Base-by-base conservation (phyloP, 2,888 invertebrate genomes). In the Oegoconia quadripuncta region DNA sequence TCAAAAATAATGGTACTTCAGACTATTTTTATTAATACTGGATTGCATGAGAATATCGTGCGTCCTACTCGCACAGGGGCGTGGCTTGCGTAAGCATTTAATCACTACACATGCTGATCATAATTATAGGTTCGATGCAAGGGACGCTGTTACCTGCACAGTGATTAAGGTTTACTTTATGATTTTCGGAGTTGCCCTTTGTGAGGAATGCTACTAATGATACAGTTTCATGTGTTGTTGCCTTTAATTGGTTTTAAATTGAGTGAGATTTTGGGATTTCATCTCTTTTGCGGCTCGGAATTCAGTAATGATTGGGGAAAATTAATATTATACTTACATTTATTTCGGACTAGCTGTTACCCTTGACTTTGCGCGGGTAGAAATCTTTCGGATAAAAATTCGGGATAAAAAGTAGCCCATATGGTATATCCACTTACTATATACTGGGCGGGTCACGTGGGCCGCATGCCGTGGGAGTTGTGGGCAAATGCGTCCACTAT, bases 11-110 rank as follows among this genome's bases (percentile, higher is more conserved):
- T 27, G 3, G 13, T 13, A 12, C 13, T 27, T n/a, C n/a, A n/a
- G 26, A 29, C n/a, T n/a, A 16, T 30, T 30, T 30, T 2, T 18
- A 30, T 12, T 3, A 17, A 12, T 17, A 14, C 8, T n/a, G n/a
- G 40, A 36, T 42, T 37, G 32, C 34, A 23, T 37, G 37, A 39
- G 42, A 39, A 39, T 25, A 37, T 25, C 29, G 8, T 25, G 11
- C 43, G 13, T 65, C 64, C 33, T 61, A 39, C 33, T 61, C 53
- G 8, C 48, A 49, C 61, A 48, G 44, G 47, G 65, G 65, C 61
- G 65, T 48, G 47, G 49, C 45, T 22, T 35, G 5, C 41, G 51
- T 49, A 50, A 51, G 45, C 48, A 52, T 52, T 58, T 57, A 57
- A 57, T 63, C 58, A 60, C 56, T 50, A 47, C 42, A 46, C 52